Percentiles rank a stretch among this genome's conserved stretches.
These are phyloP conservation scores for Monochamus alternatus DNA, from an alignment of 2,888 invertebrate genomes.

Conservation along the genomic window DNA sequence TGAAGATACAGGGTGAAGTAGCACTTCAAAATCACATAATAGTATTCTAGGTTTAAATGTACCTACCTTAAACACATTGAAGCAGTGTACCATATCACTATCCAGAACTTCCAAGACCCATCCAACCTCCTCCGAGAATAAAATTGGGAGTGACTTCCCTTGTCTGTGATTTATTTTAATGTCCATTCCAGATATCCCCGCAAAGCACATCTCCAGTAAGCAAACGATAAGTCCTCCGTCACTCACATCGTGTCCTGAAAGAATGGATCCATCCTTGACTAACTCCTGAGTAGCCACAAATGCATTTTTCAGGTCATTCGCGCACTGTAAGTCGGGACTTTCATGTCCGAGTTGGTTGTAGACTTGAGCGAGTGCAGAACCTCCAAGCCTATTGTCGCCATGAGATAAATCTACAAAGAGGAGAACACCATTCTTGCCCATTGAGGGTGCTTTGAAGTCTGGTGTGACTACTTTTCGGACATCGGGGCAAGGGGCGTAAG, in stretches of 20 bases:
- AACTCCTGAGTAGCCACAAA: conserved; percentile 90
- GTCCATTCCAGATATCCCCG: conserved; percentile 86
- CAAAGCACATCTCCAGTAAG: conserved; percentile 96
- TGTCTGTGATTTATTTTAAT: conserved; percentile 76
- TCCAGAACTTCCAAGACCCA: conserved; percentile 85
- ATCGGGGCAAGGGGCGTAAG: conserved; percentile 96
- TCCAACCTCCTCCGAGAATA: conserved; percentile 91
- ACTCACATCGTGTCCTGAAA: conserved; percentile 95
- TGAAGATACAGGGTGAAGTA: no score
- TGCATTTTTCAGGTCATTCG: conserved; percentile 79
- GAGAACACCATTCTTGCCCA: conserved; percentile 77
- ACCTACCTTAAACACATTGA: conserved; percentile 74
- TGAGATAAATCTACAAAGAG: conserved; percentile 86
- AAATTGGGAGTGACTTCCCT: conserved; percentile 77
- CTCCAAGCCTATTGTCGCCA: conserved; percentile 87
- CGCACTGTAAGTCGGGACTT: conserved; percentile 86
- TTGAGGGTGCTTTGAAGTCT: conserved; percentile 83
- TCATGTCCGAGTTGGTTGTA: conserved; percentile 80
- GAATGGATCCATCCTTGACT: conserved; percentile 80
- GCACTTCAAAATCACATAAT: no score
- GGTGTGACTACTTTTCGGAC: conserved; percentile 88
- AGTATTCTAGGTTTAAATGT: background rate
- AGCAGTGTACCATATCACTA: conserved; percentile 74
- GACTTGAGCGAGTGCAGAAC: conserved; percentile 92
- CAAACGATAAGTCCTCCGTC: conserved; percentile 96